phyloP scores from a whole-genome alignment of 2,113 vertebrate species.

The Verasper variegatus region DNA sequence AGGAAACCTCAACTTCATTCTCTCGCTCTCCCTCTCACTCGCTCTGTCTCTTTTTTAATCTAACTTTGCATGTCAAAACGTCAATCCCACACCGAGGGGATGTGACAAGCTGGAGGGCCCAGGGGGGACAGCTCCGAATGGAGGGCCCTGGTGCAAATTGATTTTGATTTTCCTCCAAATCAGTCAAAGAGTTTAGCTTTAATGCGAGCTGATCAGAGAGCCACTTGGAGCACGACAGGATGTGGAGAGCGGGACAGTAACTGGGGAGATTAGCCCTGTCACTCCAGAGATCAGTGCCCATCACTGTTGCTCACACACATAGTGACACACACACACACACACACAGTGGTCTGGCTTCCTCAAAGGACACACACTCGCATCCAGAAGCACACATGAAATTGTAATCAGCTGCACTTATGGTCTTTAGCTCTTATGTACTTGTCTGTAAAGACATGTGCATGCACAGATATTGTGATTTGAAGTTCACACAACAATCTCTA shows the following conservation, averaged over 20 bases:
- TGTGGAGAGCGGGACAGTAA: conserved; percentile 69
- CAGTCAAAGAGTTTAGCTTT: conserved; percentile 85
- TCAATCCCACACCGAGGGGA: conserved; percentile 82
- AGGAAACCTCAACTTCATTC: conserved; percentile 40
- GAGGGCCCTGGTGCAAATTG: conserved; percentile 83
- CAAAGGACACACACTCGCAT: not conserved
- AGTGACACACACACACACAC: conserved; percentile 11
- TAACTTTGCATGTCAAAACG: conserved; percentile 83
- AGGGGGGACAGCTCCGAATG: conserved; percentile 76
- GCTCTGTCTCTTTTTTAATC: conserved; percentile 58
- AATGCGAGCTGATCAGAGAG: conserved; percentile 85
- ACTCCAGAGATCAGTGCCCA: conserved; percentile 77
- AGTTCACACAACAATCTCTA: not conserved
- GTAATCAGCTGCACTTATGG: not conserved
- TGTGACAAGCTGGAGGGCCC: conserved; percentile 82
- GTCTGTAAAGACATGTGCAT: not conserved
- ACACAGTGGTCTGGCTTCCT: not conserved
- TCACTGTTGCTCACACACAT: conserved; percentile 67
- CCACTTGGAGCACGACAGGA: conserved; percentile 76
- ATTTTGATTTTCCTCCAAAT: conserved; percentile 88
- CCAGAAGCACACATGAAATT: conserved; percentile 1
- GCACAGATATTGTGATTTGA: conserved; percentile 1
- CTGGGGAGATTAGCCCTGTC: conserved; percentile 82
- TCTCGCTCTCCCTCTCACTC: conserved; percentile 20
- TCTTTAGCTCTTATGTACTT: not conserved